Evolutionary conservation across 2,888 invertebrate genomes (phyloP).

Genomic region (Cosmia pyralina): DNA sequence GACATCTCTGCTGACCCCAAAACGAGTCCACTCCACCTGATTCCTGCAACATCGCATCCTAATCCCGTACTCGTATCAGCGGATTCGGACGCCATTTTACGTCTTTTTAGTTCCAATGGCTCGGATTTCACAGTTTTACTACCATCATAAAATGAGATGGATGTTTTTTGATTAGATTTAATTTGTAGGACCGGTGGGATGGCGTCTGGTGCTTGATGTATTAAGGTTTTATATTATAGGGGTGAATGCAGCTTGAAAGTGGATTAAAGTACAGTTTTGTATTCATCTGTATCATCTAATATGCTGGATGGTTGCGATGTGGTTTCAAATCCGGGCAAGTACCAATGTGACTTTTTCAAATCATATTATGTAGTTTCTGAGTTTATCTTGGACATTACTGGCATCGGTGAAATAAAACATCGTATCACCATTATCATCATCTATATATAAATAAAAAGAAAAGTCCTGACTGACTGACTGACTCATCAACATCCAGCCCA

Average conservation of each 20-base stretch:
- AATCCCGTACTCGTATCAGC: conserved; percentile 57
- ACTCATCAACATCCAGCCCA: no score
- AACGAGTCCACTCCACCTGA: conserved; percentile 31
- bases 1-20: conserved; percentile 10
- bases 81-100: conserved; percentile 60
- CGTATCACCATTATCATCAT: not conserved
- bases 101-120: conserved; percentile 61
- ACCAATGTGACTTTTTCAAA: not conserved
- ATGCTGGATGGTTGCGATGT: not conserved
- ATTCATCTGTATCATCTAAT: not conserved
- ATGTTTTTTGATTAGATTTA: conserved; percentile 69
- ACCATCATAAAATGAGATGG: conserved; percentile 64
- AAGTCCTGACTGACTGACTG: no score
- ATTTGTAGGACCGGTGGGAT: conserved; percentile 60
- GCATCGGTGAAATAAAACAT: not conserved
- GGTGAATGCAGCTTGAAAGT: conserved; percentile 2
- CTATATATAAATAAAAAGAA: no score
- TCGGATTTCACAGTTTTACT: conserved; percentile 65
- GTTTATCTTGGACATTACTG: not conserved
- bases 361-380: not conserved
- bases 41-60: conserved; percentile 38
- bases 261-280: not conserved
- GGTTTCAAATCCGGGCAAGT: not conserved
- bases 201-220: conserved; percentile 46
- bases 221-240: conserved; percentile 44